Percentiles rank a stretch among this genome's conserved stretches.
Evolutionary conservation across 2,113 vertebrate genomes (phyloP).

Genomic region (Hypanus sabinus): DNA sequence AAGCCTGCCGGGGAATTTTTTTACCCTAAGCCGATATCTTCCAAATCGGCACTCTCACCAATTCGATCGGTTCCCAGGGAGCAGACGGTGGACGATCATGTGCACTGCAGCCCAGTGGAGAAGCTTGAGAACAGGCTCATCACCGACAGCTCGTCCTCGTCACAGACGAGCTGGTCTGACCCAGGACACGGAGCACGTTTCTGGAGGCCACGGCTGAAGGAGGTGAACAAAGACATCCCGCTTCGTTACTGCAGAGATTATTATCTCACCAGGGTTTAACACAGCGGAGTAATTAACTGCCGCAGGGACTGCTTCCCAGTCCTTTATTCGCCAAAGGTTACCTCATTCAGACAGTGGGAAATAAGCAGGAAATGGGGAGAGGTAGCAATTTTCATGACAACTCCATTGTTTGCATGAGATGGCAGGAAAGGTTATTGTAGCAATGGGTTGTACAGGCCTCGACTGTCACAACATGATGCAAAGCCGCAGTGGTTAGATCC

Average conservation of each 20-base stretch:
- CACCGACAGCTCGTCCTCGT: neutral
- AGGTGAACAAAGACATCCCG: neutral
- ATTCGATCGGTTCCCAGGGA: neutral
- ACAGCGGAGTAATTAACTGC: neutral
- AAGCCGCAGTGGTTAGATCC: neutral
- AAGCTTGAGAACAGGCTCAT: neutral
- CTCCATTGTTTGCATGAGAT: neutral
- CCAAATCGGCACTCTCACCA: too few relatives aligned
- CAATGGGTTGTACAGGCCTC: neutral
- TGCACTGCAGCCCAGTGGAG: neutral
- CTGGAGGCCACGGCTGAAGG: neutral
- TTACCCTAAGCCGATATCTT: too few relatives aligned
- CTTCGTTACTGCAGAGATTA: neutral
- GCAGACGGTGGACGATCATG: neutral
- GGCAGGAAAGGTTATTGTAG: neutral
- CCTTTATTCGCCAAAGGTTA: neutral
- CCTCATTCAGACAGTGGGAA: neutral
- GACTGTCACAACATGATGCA: neutral
- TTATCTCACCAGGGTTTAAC: neutral
- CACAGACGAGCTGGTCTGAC: neutral
- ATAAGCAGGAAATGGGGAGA: neutral
- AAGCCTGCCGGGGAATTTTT: too few relatives aligned
- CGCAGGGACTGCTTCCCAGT: neutral
- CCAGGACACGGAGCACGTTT: neutral
- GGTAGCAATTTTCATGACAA: constrained; percentile 2